Conservation (phyloP, 1,140 invertebrate genomes). For the Protaetia brevitarsis region DNA sequence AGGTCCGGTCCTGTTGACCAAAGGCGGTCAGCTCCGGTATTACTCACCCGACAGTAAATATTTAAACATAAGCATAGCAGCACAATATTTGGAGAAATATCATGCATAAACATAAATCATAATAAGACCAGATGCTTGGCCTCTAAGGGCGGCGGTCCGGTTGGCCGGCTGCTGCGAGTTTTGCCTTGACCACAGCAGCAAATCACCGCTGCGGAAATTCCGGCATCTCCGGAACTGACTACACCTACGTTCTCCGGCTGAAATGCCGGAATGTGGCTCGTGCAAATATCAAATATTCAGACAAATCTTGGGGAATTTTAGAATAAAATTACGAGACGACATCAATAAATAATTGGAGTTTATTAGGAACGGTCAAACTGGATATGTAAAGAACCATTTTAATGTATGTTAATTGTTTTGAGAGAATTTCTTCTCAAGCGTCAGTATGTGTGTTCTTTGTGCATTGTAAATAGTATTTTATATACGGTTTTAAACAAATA, state of each 20-base stretch:
- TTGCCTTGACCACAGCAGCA: slow-evolving; percentile 14
- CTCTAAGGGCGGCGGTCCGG: slow-evolving; percentile 1
- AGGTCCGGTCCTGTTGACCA: neutral
- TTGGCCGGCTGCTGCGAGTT: neutral
- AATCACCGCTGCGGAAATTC: neutral
- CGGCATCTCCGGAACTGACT: neutral
- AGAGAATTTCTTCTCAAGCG: too few species aligned
- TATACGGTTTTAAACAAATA: too few species aligned
- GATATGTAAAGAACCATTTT: too few species aligned
- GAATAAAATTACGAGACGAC: neutral
- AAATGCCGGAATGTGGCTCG: neutral
- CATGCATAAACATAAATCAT: slow-evolving; percentile 17
- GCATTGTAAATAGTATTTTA: too few species aligned
- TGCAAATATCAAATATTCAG: neutral
- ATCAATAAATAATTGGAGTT: neutral
- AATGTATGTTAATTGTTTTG: too few species aligned
- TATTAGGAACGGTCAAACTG: neutral
- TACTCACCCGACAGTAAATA: slow-evolving; percentile 15
- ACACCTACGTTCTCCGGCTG: neutral
- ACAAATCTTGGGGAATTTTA: slow-evolving; percentile 3
- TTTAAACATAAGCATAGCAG: slow-evolving; percentile 16
- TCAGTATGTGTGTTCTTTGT: too few species aligned
- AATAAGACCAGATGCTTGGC: slow-evolving; percentile 15
- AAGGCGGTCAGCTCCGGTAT: slow-evolving; percentile 14
- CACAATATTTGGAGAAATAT: slow-evolving; percentile 17